Conservation (phyloP, 2,888 invertebrate species). For the Pandemis corylana region DNA sequence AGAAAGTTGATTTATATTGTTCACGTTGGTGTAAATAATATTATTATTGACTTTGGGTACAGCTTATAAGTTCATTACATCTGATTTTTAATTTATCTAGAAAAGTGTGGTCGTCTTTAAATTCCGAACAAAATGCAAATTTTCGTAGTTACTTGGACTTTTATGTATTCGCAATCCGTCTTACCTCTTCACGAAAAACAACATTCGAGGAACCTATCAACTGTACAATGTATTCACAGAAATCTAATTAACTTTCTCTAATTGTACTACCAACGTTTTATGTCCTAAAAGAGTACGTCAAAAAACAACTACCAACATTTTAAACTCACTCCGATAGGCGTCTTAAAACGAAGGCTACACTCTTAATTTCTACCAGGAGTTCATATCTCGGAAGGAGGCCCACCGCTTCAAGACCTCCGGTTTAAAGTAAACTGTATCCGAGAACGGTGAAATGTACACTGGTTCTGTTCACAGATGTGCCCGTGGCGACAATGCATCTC, state of each 20-base stretch:
- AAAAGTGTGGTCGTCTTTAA: too few relatives aligned
- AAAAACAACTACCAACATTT: neutral
- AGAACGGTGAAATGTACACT: slow-evolving; percentile 5
- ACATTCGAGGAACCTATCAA: too few relatives aligned
- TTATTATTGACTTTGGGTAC: too few relatives aligned
- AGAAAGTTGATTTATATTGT: neutral
- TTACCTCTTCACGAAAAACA: too few relatives aligned
- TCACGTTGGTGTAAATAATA: too few relatives aligned
- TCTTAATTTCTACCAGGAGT: slow-evolving; percentile 4
- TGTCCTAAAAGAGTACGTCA: neutral
- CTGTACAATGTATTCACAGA: too few relatives aligned
- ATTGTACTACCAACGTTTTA: neutral
- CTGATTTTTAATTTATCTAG: neutral
- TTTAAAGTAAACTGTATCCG: slow-evolving; percentile 5
- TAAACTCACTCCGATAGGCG: neutral
- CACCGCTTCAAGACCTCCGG: neutral
- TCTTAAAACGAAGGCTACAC: neutral
- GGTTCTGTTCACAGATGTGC: slow-evolving; percentile 65
- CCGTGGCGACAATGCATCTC: slow-evolving; percentile 73
- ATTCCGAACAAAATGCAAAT: too few relatives aligned
- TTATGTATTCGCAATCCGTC: too few relatives aligned
- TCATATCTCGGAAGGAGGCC: slow-evolving; percentile 15
- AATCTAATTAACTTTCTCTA: neutral
- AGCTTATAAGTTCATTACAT: neutral
- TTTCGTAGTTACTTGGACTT: too few relatives aligned